Base-by-base conservation (phyloP, 2,888 invertebrate species). In the Acrocera orbiculus region DNA sequence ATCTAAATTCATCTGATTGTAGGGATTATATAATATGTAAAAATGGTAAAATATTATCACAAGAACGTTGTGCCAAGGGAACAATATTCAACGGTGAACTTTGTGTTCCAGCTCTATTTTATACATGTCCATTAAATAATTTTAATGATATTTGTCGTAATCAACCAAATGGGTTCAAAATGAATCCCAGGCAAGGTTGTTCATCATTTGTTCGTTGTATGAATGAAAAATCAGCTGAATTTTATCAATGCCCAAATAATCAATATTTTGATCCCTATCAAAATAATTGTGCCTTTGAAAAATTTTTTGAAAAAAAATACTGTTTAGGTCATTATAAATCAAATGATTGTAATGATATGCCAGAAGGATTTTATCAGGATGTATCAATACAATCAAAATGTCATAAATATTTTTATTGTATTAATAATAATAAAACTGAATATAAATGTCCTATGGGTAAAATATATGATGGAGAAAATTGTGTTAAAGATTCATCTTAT, bases 391-490 rank as follows among this genome's bases (percentile, higher is more conserved):
- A n/a, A n/a, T 13, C 36, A 1, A 61, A 59, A 16, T 71, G 71
- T 50, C 56, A 54, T 26, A 58, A 57, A 7, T 73, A 70, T 51
- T 69, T 64, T 51, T 66, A 67, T 52, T 73, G 72, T 46, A 64
- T 67, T 11, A 58, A 61, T 35, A 69, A 69, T 2, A 50, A 51
- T 10, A 56, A 65, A 38, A 69, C 68, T 0, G 55, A 59, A 36
- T 58, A 69, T 3, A 53, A 58, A 11, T 71, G 72, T 41, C 56
- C 62, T 0, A 35, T 36, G 0, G 59, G 55, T 4, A 61, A 65
- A 38, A 45, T 66, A n/a, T 71, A 70, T 49, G 69, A 70, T 44
- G 70, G 70, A 0, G 66, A 67, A 44, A 51, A 65, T 27, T 72
- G 71, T 46, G 66, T 69, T 8, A 49, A 61, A 5, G 52, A 54